phyloP scores from a whole-genome alignment of 2,113 vertebrate species.

The Ctenomys sociabilis region DNA sequence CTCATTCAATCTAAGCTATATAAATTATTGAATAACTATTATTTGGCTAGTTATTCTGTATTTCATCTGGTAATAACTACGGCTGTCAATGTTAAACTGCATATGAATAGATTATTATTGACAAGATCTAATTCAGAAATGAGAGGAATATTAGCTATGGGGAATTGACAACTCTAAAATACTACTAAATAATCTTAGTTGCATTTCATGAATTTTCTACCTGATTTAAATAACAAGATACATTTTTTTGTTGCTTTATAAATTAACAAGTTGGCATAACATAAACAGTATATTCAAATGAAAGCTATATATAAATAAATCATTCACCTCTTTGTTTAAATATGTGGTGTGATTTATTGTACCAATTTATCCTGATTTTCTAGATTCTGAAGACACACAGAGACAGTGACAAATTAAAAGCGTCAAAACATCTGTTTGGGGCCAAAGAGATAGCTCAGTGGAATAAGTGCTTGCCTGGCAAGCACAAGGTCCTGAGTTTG shows the following conservation, averaged over 20 bases:
- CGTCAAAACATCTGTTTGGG: not conserved
- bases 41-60: not conserved
- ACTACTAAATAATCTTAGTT: not conserved
- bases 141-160: not conserved
- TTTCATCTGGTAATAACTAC: not conserved
- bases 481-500: too few relatives aligned
- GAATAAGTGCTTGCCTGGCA: too few relatives aligned
- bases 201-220: not conserved
- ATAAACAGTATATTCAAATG: not conserved
- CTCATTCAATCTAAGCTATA: not conserved
- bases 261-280: not conserved
- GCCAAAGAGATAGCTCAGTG: too few relatives aligned
- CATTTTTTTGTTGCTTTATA: not conserved
- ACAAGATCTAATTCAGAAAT: not conserved
- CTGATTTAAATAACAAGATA: not conserved
- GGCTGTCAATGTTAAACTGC: not conserved
- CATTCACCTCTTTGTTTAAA: not conserved
- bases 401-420: not conserved
- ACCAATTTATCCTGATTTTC: not conserved
- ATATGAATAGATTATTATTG: not conserved
- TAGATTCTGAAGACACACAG: not conserved
- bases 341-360: not conserved
- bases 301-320: not conserved
- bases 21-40: not conserved
- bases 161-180: not conserved